Evolutionary conservation across 1,140 invertebrate species (phyloP), one percentile per base, ranked within the genome.

Genomic region (Eubasilissa regina): DNA sequence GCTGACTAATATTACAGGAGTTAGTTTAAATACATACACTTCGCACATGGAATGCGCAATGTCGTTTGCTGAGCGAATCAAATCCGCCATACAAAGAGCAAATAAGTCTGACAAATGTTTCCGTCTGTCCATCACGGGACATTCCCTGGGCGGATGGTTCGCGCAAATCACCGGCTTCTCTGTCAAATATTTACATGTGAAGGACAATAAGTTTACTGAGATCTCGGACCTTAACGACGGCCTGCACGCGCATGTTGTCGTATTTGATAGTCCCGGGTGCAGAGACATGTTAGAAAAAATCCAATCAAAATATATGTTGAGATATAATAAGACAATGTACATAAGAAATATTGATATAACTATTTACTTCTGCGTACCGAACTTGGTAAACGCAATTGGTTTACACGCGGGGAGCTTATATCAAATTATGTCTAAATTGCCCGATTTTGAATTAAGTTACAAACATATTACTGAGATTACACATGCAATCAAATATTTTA

Each of bases 111-210:
- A 15, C 7, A n/a, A 17, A 11, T n/a, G 45, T 19, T 70, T 47
- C 43, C 43, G 13, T 1, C 66, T 70, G 8, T n/a, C 44, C 15
- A 47, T 19, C 43, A 70, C 66, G 10, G 66, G 66, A 0, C 66
- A 70, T 15, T 70, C 66, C 1, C 45, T 70, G 3, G 66, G 66
- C 3, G 66, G 44, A 4, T 70, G 66, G 66, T 21, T 70, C 1
- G 66, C 66, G 1, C 66, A 70, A 15, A 4, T 70, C 6, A 48
- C 66, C 0, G 21, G 35, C 13, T 17, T 70, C 4, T 15, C n/a
- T 1, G 15, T n/a, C 3, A 48, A 70, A 25, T 17, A 47, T 10
- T 10, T 70, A 0, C 13, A 70, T 0, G 15, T 3, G 43, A 0
- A 47, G 15, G 17, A 17, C 9, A 48, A n/a, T n/a, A 1, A 4